Evolutionary conservation across 2,797 vertebrate genomes (phyloP).

Genomic region (Podargus strigoides): DNA sequence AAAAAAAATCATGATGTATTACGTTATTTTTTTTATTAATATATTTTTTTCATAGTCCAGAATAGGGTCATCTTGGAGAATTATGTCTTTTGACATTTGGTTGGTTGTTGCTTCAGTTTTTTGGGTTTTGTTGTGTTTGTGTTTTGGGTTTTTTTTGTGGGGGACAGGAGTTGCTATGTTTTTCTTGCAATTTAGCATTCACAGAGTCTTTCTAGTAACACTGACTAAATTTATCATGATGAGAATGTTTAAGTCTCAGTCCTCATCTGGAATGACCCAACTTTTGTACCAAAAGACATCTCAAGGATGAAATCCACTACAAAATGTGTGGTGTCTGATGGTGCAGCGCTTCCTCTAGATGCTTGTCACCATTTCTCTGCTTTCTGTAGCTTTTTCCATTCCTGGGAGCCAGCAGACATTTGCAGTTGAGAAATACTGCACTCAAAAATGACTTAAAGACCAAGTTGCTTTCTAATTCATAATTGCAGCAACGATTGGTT

Average conservation of each 20-base stretch:
- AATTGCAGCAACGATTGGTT: neutral
- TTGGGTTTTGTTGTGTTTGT: neutral
- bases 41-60: neutral
- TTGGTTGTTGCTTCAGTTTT: accelerated
- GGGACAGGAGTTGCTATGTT: neutral
- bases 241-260: neutral
- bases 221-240: neutral
- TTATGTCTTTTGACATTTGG: neutral
- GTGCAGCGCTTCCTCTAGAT: neutral
- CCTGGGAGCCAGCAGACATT: neutral
- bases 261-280: neutral
- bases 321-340: neutral
- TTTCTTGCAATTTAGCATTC: neutral
- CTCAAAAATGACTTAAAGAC: neutral
- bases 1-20: no score
- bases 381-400: neutral
- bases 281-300: neutral
- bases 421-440: neutral
- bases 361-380: neutral
- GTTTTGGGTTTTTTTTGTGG: no score
- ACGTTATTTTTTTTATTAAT: neutral
- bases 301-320: neutral
- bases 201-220: neutral
- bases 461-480: neutral
- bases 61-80: neutral